Conservation (phyloP, 2,797 vertebrate genomes). For the Mormyrops boulengeri region DNA sequence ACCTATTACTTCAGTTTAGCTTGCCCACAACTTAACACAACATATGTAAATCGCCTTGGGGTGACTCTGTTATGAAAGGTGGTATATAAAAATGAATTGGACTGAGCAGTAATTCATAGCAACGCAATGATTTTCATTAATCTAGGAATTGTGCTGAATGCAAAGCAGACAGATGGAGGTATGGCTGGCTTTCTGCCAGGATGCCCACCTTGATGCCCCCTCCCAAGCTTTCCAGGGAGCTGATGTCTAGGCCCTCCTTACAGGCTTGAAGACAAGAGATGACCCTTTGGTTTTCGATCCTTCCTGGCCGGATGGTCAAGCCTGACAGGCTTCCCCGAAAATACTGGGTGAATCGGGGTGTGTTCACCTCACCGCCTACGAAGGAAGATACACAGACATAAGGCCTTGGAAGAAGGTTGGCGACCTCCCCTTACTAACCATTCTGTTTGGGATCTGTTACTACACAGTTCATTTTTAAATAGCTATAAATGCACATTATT, state of each 20-base stretch:
- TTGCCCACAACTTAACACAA: not conserved
- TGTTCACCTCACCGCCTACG: constrained; percentile 84
- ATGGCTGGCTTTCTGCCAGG: not conserved
- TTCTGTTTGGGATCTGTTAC: constrained; percentile 27
- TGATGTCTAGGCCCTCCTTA: constrained; percentile 95
- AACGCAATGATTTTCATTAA: not conserved
- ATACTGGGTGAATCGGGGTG: constrained; percentile 87
- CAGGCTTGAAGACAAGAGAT: constrained; percentile 96
- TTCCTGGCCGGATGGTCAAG: constrained; percentile 86
- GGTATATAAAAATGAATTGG: not conserved
- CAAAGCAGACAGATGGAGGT: not conserved
- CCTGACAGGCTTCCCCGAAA: constrained; percentile 91
- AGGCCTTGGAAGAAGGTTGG: constrained; percentile 35
- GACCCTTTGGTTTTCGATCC: constrained; percentile 90
- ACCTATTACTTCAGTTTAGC: not conserved
- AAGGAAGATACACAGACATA: constrained; percentile 13
- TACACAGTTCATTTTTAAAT: not conserved
- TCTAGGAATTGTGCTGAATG: not conserved
- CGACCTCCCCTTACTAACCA: constrained; percentile 23
- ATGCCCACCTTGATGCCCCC: constrained; percentile 80
- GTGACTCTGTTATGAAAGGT: not conserved
- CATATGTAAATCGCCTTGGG: not conserved
- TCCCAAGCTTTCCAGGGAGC: constrained; percentile 83
- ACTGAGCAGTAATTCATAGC: not conserved
- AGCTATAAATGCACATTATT: not conserved